Evolutionary conservation across 2,113 vertebrate genomes (phyloP).

Genomic region (Regulus satrapa): DNA sequence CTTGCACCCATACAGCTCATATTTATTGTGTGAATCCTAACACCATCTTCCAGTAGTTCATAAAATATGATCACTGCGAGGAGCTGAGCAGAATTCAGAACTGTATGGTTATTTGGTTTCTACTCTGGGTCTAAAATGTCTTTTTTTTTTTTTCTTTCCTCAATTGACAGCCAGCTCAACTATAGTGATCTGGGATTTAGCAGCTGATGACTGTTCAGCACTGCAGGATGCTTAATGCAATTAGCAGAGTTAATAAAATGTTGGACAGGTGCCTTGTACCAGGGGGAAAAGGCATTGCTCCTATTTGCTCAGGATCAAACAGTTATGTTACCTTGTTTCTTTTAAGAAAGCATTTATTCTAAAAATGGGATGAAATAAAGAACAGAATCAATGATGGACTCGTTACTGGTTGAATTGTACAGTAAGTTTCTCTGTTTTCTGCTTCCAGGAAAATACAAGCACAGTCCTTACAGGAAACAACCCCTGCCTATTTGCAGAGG

Average conservation of each 20-base stretch:
- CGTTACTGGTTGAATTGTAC: not conserved
- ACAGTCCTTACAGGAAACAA: not conserved
- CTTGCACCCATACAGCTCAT: not conserved
- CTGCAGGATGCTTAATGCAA: conserved; percentile 25
- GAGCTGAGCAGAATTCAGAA: not conserved
- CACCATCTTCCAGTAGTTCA: not conserved
- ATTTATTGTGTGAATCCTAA: not conserved
- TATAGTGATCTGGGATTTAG: not conserved
- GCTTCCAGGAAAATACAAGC: not conserved
- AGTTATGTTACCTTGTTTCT: not conserved
- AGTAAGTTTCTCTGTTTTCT: not conserved
- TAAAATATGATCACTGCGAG: not conserved
- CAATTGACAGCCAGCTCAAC: not conserved
- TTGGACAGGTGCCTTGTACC: not conserved
- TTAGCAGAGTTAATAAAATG: conserved; percentile 42
- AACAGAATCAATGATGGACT: not conserved
- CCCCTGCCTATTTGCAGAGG: not conserved
- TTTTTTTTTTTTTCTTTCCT: not conserved
- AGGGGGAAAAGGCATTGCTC: not conserved
- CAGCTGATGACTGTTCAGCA: not conserved
- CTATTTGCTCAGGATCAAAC: not conserved
- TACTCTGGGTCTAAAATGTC: not conserved
- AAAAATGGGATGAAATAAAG: not conserved
- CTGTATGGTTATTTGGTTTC: not conserved
- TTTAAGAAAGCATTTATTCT: not conserved